A percentile compares a stretch with the other conserved stretches of the same genome.
Evolutionary conservation across 2,113 vertebrate genomes (phyloP).

Genomic region (Lanius ludovicianus): DNA sequence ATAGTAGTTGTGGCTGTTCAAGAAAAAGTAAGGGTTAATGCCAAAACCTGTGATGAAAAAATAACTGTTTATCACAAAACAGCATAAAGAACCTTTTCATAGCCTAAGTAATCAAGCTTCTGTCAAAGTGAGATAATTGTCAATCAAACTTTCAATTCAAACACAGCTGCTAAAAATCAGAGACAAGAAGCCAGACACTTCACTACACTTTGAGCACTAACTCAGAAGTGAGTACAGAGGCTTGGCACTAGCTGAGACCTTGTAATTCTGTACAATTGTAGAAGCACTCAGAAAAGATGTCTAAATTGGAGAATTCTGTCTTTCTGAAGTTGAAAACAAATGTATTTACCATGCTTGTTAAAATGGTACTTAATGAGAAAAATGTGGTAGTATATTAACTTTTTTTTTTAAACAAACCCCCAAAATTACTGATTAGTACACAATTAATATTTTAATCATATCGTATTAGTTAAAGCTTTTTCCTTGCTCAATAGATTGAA

Average conservation of each 20-base stretch:
- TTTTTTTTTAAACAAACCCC: accelerated
- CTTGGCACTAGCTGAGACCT: not conserved
- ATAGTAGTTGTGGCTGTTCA: not conserved
- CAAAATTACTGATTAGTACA: not conserved
- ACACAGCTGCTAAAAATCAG: conserved; percentile 11
- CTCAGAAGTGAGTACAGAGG: not conserved
- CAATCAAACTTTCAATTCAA: conserved; percentile 14
- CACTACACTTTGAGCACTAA: not conserved
- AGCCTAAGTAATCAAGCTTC: conserved; percentile 15
- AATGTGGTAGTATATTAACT: not conserved
- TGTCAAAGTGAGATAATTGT: conserved; percentile 13
- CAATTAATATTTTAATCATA: not conserved
- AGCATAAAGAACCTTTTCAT: not conserved
- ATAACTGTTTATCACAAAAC: not conserved
- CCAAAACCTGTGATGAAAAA: not conserved
- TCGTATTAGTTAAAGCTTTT: not conserved
- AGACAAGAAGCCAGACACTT: not conserved
- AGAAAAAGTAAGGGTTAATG: not conserved
- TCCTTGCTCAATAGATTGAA: not conserved
- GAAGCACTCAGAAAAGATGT: not conserved
- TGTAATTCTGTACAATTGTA: not conserved
- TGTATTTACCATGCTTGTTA: not conserved
- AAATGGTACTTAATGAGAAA: not conserved
- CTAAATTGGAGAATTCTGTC: not conserved
- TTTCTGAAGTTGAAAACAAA: not conserved